Percentiles rank a stretch among this genome's conserved stretches.
Conservation (phyloP, 1,140 invertebrate genomes). For the Lepidurus arcticus region DNA sequence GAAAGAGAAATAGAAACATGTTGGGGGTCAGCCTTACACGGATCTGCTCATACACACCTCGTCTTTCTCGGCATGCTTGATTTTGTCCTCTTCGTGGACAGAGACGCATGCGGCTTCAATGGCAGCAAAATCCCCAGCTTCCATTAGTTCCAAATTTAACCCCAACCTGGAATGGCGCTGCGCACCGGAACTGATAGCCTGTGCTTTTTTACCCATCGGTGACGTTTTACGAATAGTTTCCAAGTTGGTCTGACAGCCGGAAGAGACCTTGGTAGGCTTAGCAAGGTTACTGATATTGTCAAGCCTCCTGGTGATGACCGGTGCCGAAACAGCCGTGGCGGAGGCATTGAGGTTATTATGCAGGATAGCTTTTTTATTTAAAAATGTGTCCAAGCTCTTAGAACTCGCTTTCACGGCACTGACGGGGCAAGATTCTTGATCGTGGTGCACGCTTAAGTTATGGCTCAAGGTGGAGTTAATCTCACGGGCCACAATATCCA, state of each 20-base stretch:
- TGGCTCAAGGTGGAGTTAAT: neutral
- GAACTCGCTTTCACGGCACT: neutral
- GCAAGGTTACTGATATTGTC: neutral
- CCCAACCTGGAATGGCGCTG: neutral
- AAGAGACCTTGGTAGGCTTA: conserved; percentile 29
- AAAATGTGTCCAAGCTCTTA: neutral
- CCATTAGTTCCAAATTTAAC: conserved; percentile 23
- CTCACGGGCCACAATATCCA: neutral
- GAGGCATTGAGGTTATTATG: neutral
- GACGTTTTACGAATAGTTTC: conserved; percentile 29
- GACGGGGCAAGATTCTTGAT: neutral
- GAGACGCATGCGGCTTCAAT: conserved; percentile 13
- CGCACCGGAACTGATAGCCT: neutral
- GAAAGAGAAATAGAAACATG: neutral
- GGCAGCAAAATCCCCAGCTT: conserved; percentile 17
- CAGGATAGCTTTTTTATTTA: neutral
- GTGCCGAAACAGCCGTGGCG: neutral
- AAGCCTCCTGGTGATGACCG: neutral
- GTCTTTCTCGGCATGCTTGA: neutral
- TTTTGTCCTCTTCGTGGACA: neutral
- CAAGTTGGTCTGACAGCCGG: conserved; percentile 26
- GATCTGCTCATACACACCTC: conserved; percentile 9
- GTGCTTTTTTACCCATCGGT: conserved; percentile 23
- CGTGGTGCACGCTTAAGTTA: neutral
- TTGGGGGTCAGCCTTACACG: conserved; percentile 9